Conservation (phyloP, 2,113 vertebrate species). For the Phoenicopterus ruber region DNA sequence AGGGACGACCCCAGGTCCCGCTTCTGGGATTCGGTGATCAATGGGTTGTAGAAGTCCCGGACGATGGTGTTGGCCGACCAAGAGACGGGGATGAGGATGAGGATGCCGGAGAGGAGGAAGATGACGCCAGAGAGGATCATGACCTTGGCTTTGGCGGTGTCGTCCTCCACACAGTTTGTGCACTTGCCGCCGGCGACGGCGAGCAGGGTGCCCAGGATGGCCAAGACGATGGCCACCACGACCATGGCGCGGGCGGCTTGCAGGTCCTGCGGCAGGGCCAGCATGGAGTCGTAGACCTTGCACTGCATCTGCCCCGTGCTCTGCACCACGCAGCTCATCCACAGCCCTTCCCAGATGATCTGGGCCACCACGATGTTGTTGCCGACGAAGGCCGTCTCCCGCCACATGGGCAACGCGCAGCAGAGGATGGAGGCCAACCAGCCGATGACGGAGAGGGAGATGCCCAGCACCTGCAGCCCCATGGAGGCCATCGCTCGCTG, state of each 20-base stretch:
- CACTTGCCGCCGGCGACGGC: conserved; percentile 88
- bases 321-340: conserved; percentile 92
- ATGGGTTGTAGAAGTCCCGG: conserved; percentile 83
- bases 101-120: conserved; percentile 74
- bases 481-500: conserved; percentile 78
- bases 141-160: conserved; percentile 75
- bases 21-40: conserved; percentile 77
- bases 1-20: conserved; percentile 85
- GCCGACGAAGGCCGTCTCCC: conserved; percentile 85
- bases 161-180: conserved; percentile 87
- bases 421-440: conserved; percentile 82
- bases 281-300: conserved; percentile 85
- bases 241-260: conserved; percentile 85
- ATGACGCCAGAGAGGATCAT: conserved; percentile 76
- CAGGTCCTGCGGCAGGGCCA: conserved; percentile 81
- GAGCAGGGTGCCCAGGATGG: conserved; percentile 76
- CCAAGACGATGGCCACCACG: conserved; percentile 77
- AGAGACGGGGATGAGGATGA: conserved; percentile 83
- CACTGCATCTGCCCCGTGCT: conserved; percentile 92
- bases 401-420: conserved; percentile 89
- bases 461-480: conserved; percentile 87
- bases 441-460: conserved; percentile 83
- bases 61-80: conserved; percentile 84
- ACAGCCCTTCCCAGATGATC: conserved; percentile 92
- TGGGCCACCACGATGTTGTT: conserved; percentile 87